Base-by-base conservation (phyloP, 2,797 vertebrate species). In the Bradypus variegatus region DNA sequence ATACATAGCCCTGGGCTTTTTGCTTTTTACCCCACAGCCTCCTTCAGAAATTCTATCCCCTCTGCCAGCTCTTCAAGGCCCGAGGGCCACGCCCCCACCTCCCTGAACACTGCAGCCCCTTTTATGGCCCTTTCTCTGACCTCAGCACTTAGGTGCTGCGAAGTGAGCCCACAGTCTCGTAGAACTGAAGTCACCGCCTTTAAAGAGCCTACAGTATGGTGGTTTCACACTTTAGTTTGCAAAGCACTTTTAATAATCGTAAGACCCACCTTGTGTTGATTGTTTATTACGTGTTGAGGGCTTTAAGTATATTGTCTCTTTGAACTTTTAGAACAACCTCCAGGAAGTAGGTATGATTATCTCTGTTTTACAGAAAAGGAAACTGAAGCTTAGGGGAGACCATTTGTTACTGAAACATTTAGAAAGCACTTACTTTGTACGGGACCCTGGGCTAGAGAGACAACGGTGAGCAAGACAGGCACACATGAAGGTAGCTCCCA, bases 251-350 rank as follows among this genome's bases (percentile, higher is more conserved):
- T 60, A 50, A 77, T 60, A 72, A 55, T 48, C 31, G 73, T 41
- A 50, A 81, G 75, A 79, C 21, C n/a, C 76, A 58, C 33, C n/a
- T 75, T 31, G 23, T 29, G 48, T 18, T 45, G 64, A 29, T 31
- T 50, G 8, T 45, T 89, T 90, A 48, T 72, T 33, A 48, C 64
- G 41, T 27, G 55, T 36, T 19, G 27, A 69, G 36, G 58, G 27
- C 81, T 83, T 69, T 64, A 89, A 76, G 73, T 70, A n/a, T 48
- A 53, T 67, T 45, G 53, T 85, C 55, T 80, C 5, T 11, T 2
- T 84, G 76, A 91, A 75, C 65, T 84, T 94, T 64, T 18, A 38
- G 78, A 75, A 87, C 70, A 58, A 85, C 91, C 67, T 11, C 38
- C 11, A 18, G 4, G 23, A 87, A 50, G 21, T 82, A 33, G 48